Base-by-base conservation (phyloP, 1,140 invertebrate species). In the Manduca sexta region DNA sequence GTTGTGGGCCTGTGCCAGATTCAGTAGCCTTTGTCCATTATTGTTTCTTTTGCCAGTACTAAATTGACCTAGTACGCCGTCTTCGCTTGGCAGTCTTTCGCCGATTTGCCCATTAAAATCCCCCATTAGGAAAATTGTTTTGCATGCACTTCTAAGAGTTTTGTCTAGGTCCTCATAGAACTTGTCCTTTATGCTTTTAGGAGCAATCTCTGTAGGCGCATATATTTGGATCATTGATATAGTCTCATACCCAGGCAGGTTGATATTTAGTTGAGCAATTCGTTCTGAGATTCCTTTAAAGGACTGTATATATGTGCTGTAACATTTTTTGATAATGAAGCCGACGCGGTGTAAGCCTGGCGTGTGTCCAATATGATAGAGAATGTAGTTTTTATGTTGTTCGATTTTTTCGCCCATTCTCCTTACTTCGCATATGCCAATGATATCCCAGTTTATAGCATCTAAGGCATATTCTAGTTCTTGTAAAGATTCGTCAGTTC, bases 21-120 rank as follows among this genome's bases (percentile, higher is more conserved):
- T 48, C 39, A 51, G 34, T 8, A 52, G 15, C 35, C 26, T 49
- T 49, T 57, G 39, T 26, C 49, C 54, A 13, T 56, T 51, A 7
- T 52, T 13, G 12, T 51, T 51, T 37, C 63, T 54, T 48, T 54
- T 62, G n/a, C 56, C 58, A 17, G 21, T 56, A 33, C 43, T 47
- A 17, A 54, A 54, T 12, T 29, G 44, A 45, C 58, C 60, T 33
- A 67, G 12, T 30, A 67, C 41, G 21, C 52, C 40, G 2, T 58
- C 56, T 59, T 60, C 64, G 5, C 41, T 17, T 14, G 14, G 45
- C 21, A 8, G 14, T 44, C 47, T 51, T n/a, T 41, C 29, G 3
- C 58, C 56, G 5, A 61, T 56, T 56, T 64, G 53, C 7, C 55
- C 12, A 48, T 66, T 70, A 31, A 61, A 66, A 16, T 64, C 60